phyloP scores from a whole-genome alignment of 2,113 vertebrate genomes.

The Romanogobio albipinnatus region DNA sequence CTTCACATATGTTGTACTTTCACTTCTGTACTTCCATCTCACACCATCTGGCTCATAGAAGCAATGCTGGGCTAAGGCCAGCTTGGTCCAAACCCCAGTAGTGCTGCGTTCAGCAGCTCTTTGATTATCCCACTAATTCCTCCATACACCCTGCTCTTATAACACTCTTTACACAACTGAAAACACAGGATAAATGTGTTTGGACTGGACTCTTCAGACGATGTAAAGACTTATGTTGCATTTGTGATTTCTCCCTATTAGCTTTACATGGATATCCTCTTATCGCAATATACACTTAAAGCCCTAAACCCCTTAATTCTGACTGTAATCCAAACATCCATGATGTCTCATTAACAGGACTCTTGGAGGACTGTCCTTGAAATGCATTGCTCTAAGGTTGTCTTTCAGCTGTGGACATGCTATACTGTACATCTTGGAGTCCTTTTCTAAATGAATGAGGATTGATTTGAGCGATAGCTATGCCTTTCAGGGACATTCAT shows the following conservation, averaged over 20 bases:
- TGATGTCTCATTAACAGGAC: slow-evolving; percentile 13
- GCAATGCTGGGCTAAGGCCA: slow-evolving; percentile 31
- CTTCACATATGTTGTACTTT: slow-evolving; percentile 25
- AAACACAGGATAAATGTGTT: slow-evolving; percentile 33
- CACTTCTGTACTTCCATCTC: slow-evolving; percentile 15
- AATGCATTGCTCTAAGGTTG: neutral
- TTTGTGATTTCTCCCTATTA: slow-evolving; percentile 23
- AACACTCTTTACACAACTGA: slow-evolving; percentile 13
- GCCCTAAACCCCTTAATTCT: neutral
- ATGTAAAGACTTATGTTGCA: slow-evolving; percentile 5
- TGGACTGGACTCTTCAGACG: neutral
- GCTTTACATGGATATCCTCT: slow-evolving; percentile 33
- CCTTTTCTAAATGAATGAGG: neutral
- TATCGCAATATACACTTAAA: slow-evolving; percentile 27
- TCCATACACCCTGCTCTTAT: slow-evolving; percentile 3
- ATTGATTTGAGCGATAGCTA: slow-evolving; percentile 10
- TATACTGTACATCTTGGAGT: neutral
- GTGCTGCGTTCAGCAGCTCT: slow-evolving; percentile 41
- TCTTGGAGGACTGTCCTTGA: slow-evolving; percentile 2
- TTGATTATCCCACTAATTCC: slow-evolving; percentile 45
- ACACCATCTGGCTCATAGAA: slow-evolving; percentile 37
- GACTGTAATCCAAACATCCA: slow-evolving; percentile 30
- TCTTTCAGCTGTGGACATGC: neutral
- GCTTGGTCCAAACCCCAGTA: slow-evolving; percentile 27
- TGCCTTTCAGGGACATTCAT: slow-evolving; percentile 1